phyloP scores from a whole-genome alignment of 2,888 invertebrate genomes.

The Epistrophe grossulariae region DNA sequence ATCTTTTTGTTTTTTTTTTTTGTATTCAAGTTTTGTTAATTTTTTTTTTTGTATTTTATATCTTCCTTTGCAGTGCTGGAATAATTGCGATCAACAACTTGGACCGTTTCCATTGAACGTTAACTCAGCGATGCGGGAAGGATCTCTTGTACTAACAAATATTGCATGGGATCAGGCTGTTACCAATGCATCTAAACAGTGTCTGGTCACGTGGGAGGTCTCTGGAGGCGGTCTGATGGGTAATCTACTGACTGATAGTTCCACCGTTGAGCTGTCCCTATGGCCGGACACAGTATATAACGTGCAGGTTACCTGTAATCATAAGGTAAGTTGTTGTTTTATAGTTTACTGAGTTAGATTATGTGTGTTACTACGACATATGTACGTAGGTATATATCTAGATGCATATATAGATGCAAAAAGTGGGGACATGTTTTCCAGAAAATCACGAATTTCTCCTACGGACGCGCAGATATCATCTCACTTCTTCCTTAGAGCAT shows the following conservation, averaged over 20 bases:
- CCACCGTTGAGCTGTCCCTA: constrained; percentile 90
- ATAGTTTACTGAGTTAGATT: not conserved
- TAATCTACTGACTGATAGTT: constrained; percentile 92
- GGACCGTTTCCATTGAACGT: constrained; percentile 80
- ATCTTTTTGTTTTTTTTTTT: constrained; percentile 19
- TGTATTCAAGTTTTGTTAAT: constrained; percentile 51
- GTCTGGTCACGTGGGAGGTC: constrained; percentile 93
- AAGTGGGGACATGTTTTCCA: constrained; percentile 69
- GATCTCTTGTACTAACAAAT: constrained; percentile 80
- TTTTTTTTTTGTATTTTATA: constrained; percentile 55
- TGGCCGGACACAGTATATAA: constrained; percentile 93
- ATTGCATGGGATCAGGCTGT: constrained; percentile 81
- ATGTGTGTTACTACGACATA: not conserved
- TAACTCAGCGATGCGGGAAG: constrained; percentile 80
- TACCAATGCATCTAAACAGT: constrained; percentile 84
- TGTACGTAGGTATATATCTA: not conserved
- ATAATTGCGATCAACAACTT: constrained; percentile 80
- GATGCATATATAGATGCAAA: constrained; percentile 12
- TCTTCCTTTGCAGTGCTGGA: constrained; percentile 79
- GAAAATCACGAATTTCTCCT: constrained; percentile 71
- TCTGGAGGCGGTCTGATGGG: constrained; percentile 92
- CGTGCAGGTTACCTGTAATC: constrained; percentile 87
- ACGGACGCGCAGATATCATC: constrained; percentile 59
- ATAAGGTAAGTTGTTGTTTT: constrained; percentile 79
- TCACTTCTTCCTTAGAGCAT: constrained; percentile 38